Percentiles rank a stretch among this genome's conserved stretches.
Evolutionary conservation across 2,888 invertebrate species (phyloP).

Genomic region (Sturmia bella): DNA sequence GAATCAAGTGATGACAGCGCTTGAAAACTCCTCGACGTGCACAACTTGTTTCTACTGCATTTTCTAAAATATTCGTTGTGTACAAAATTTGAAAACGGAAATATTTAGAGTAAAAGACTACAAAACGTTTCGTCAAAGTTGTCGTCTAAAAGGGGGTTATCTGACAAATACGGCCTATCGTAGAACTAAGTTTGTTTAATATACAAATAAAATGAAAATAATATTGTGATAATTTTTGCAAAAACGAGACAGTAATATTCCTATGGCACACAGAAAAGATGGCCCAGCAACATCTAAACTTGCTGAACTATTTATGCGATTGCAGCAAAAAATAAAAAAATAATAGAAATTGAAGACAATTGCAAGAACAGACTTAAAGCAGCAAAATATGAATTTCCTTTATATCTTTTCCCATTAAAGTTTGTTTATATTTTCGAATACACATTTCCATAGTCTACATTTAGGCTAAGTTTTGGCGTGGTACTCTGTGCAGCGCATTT

Average conservation of each 20-base stretch:
- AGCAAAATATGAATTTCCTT: not conserved
- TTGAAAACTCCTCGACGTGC: no score
- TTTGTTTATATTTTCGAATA: conserved; percentile 17
- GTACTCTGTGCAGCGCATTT: not conserved
- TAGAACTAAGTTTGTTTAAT: not conserved
- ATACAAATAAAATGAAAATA: not conserved
- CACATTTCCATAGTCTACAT: conserved; percentile 21
- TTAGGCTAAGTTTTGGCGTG: conserved; percentile 21
- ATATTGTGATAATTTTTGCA: conserved; percentile 40
- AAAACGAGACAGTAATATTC: conserved; percentile 50
- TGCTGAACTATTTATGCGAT: not conserved
- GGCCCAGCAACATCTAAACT: conserved; percentile 2
- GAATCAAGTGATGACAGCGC: no score
- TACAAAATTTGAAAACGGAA: no score
- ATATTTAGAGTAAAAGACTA: no score
- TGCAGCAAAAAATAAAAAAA: not conserved
- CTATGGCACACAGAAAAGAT: conserved; percentile 31
- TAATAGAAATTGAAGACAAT: not conserved
- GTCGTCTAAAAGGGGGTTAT: no score
- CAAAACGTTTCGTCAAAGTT: no score
- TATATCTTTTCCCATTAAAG: conserved; percentile 25
- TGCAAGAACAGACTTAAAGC: not conserved
- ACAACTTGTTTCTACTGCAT: no score
- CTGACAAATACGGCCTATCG: no score
- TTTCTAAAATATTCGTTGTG: no score